Base-by-base conservation (phyloP, 2,888 invertebrate genomes). In the Papilio gigon region DNA sequence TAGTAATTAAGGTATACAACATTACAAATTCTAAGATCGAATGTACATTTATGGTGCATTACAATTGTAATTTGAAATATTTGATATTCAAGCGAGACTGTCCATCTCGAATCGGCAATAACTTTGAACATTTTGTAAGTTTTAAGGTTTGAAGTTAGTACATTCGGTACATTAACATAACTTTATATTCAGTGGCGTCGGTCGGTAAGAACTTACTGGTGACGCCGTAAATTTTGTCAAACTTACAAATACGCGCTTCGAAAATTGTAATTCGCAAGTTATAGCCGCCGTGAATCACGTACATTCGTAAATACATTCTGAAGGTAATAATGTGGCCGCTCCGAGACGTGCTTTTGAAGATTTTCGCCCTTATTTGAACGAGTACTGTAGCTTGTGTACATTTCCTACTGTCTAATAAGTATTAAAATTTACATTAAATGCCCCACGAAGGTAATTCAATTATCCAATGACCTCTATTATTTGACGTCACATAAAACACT, bases 121-220 rank as follows among this genome's bases (percentile, higher is more conserved):
- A 87, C 80, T 86, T 81, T 71, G 74, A 78, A 82, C 82, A 84
- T 86, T 89, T 87, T 86, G 84, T 83, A 87, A 88, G 84, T 87
- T 88, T 86, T 86, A 87, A 87, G 85, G 83, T 85, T 80, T 83
- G 73, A 80, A 87, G 84, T 86, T 84, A 78, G 79, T 86, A 85
- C 84, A 85, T 82, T 82, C 50, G 65, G 61, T 76, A 78, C 81
- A 91, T 90, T 90, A 86, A 83, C 91, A 91, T 90, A 91, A 89
- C 86, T 90, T 88, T 88, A 86, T 84, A 90, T 90, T 87, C 90
- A 88, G 85, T 83, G 86, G 83, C 82, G 84, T 80, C 79, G 84
- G 84, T 80, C 78, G 84, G 82, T 83, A 84, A 80, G 81, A 85
- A 89, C 83, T 90, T 84, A 84, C 85, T 82, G 82, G 86, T 85